Conservation (phyloP, 2,113 vertebrate species). For the Xiphophorus hellerii region DNA sequence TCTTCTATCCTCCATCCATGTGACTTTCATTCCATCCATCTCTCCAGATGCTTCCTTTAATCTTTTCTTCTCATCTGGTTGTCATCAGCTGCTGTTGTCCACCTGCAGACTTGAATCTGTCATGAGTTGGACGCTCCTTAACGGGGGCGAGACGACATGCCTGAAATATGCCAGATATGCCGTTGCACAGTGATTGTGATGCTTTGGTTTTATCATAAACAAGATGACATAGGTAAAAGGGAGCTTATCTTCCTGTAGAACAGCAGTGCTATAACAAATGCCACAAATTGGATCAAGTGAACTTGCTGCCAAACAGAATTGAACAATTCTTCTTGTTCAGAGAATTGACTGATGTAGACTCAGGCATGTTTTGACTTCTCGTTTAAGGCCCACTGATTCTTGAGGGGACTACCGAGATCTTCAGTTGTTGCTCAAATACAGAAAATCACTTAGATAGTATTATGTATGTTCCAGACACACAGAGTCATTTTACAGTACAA, state of each 20-base stretch:
- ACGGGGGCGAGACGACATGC: neutral
- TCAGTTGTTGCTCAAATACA: neutral
- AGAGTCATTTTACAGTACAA: no score
- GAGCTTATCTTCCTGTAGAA: neutral
- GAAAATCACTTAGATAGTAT: neutral
- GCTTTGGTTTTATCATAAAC: neutral
- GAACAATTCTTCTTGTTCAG: no score
- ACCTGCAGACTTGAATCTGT: constrained; percentile 4
- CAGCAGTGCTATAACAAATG: neutral
- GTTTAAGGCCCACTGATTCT: neutral
- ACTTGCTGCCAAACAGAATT: neutral
- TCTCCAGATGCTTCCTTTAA: constrained; percentile 81
- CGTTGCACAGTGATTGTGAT: neutral
- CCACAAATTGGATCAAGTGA: neutral
- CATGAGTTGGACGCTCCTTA: neutral
- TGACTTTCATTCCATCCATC: constrained; percentile 53
- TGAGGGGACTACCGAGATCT: no score
- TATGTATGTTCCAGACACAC: no score
- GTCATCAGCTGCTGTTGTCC: neutral
- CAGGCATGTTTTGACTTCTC: neutral
- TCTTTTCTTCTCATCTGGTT: constrained; percentile 51
- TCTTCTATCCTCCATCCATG: constrained; percentile 34
- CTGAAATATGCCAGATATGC: neutral
- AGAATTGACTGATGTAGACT: neutral
- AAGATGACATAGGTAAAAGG: neutral